Evolutionary conservation across 2,888 invertebrate genomes (phyloP).

Genomic region (Alitta virens): DNA sequence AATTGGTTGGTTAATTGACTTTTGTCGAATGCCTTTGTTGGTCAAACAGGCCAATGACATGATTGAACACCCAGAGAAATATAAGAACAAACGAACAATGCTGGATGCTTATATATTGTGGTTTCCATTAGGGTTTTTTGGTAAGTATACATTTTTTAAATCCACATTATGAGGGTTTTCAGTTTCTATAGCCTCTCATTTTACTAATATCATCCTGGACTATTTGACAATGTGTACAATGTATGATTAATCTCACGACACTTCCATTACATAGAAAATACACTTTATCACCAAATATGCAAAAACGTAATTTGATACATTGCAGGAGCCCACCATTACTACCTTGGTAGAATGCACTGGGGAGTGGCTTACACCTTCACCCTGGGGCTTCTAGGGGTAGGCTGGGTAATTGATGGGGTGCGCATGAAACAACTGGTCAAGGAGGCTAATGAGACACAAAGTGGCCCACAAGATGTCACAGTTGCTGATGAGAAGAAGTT

Average conservation of each 20-base stretch:
- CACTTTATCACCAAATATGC: too few relatives aligned
- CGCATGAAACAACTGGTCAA: constrained; percentile 30
- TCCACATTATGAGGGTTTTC: too few relatives aligned
- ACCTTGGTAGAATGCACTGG: constrained; percentile 29
- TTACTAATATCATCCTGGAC: too few relatives aligned
- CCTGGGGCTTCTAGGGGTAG: constrained; percentile 31
- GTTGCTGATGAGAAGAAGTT: background rate
- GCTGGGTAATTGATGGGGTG: constrained; percentile 31
- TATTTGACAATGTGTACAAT: too few relatives aligned
- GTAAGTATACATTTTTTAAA: constrained; percentile 14
- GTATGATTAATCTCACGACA: too few relatives aligned
- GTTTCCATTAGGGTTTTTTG: constrained; percentile 20
- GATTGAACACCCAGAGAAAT: background rate
- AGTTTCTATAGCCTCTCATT: too few relatives aligned
- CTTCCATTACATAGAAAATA: too few relatives aligned
- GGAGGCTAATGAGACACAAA: constrained; percentile 3
- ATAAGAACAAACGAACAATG: background rate
- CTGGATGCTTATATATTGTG: constrained; percentile 18
- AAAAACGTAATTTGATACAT: too few relatives aligned
- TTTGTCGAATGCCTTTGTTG: constrained; percentile 14
- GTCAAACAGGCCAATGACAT: constrained; percentile 9
- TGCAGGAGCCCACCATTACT: constrained; percentile 31
- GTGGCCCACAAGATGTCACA: constrained; percentile 9
- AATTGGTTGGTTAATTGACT: constrained; percentile 20
- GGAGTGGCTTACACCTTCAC: constrained; percentile 33